Conservation (phyloP, 2,113 vertebrate species). For the Hyperopisus bebe region DNA sequence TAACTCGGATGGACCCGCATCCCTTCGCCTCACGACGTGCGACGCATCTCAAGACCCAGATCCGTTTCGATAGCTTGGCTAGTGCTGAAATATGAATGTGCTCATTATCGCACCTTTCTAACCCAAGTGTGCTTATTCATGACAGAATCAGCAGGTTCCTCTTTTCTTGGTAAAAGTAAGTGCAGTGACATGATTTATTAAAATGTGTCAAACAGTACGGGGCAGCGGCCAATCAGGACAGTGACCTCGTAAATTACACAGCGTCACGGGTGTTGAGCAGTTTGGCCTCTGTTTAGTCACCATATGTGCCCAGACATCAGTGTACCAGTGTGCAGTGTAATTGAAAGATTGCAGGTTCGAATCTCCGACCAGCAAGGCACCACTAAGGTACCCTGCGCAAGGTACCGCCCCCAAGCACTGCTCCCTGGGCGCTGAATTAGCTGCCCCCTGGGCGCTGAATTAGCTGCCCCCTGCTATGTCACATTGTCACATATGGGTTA, state of each 20-base stretch:
- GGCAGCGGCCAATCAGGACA: not conserved
- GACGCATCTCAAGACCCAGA: not conserved
- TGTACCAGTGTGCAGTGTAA: not conserved
- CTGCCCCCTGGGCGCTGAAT: no score
- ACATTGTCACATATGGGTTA: no score
- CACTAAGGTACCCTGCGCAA: no score
- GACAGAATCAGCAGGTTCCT: not conserved
- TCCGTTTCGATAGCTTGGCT: not conserved
- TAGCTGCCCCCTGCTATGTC: no score
- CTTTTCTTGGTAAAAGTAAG: not conserved
- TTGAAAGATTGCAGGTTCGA: no score
- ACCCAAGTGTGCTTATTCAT: not conserved
- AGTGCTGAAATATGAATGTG: not conserved
- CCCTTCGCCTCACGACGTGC: not conserved
- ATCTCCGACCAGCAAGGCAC: no score
- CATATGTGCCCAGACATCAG: not conserved
- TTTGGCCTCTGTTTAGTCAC: not conserved
- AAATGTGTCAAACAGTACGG: not conserved
- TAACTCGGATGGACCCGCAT: not conserved
- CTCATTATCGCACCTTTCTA: not conserved
- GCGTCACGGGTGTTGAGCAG: not conserved
- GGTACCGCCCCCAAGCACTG: no score
- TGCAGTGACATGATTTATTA: not conserved
- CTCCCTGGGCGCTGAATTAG: no score
- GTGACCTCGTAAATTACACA: not conserved